Base-by-base conservation (phyloP, 2,888 invertebrate species). In the Altica lythri region DNA sequence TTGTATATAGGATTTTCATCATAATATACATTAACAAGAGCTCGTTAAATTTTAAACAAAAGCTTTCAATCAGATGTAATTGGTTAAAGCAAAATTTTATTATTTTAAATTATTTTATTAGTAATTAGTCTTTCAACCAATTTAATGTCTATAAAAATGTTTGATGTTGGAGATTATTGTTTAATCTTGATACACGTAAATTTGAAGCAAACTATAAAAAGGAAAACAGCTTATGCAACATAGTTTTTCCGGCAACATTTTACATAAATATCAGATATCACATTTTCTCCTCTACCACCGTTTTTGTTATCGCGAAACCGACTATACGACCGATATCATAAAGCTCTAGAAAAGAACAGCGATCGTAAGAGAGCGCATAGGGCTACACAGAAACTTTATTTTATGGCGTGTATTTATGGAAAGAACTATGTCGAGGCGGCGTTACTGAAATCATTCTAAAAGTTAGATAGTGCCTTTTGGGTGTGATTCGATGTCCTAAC, bases 251-350 rank as follows among this genome's bases (percentile, higher is more conserved):
- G 47, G 17, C 46, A 16, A 5, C 37, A 30, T 49, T 49, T 49
- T 49, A 49, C 49, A 40, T 49, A 40, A 25, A 40, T 40, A 50
- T 49, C 49, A 45, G 38, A 49, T 55, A 52, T 50, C 44, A 43
- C 45, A 56, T 53, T 53, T 44, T 47, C 34, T 53, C 45, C 47
- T 32, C 32, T 32, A 51, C 38, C 9, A 18, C 22, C 47, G 47
- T 57, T 55, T 57, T 54, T 50, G 51, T 54, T 51, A 54, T 49
- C 44, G 37, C 38, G 38, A 29, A 38, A 29, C 51, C 19, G 32
- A 37, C 35, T 44, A 44, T 52, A 32, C 47, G 48, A 52, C 34
- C 48, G 30, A 49, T 44, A 54, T 53, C 40, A 42, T 47, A 40
- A 40, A 46, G 34, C 6, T 14, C 9, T 19, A 19, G 10, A 13